Evolutionary conservation across 2,797 vertebrate genomes (phyloP).

Genomic region (Anolis apletophallus): DNA sequence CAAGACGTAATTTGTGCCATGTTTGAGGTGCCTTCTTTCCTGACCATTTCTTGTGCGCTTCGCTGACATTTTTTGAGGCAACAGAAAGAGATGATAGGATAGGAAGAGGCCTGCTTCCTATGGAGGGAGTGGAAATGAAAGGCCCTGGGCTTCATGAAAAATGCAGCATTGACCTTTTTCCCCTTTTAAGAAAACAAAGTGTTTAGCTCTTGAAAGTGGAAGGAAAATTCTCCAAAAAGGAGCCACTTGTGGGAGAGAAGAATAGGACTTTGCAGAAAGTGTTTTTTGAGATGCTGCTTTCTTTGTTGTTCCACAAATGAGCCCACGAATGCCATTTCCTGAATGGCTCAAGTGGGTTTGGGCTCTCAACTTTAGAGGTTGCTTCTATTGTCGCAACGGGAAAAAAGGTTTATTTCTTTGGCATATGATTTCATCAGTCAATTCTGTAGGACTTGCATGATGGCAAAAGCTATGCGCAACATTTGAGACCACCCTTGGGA

Average conservation of each 20-base stretch:
- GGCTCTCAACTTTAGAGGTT: not conserved
- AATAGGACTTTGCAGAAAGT: constrained; percentile 37
- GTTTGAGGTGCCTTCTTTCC: constrained; percentile 38
- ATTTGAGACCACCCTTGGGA: not conserved
- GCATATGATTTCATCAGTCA: constrained; percentile 11
- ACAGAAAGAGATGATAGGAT: constrained; percentile 36
- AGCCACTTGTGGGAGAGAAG: constrained; percentile 41
- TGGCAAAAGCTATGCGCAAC: not conserved
- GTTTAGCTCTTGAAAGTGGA: constrained; percentile 46
- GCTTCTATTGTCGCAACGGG: constrained; percentile 29
- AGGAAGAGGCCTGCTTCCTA: constrained; percentile 15
- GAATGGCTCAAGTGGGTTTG: constrained; percentile 12
- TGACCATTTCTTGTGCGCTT: constrained; percentile 20
- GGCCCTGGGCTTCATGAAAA: constrained; percentile 63
- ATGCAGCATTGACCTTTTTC: constrained; percentile 58
- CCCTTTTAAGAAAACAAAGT: constrained; percentile 51
- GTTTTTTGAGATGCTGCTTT: constrained; percentile 32
- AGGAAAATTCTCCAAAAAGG: constrained; percentile 43
- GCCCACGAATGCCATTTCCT: constrained; percentile 16
- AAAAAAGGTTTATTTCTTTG: constrained; percentile 49
- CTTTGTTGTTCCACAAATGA: constrained; percentile 27
- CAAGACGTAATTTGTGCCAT: constrained; percentile 46
- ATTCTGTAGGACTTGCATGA: constrained; percentile 46
- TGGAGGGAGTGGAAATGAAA: constrained; percentile 32
- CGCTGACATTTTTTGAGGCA: constrained; percentile 45